Evolutionary conservation across 2,888 invertebrate genomes (phyloP).

Genomic region (Drosophila paramelanica): DNA sequence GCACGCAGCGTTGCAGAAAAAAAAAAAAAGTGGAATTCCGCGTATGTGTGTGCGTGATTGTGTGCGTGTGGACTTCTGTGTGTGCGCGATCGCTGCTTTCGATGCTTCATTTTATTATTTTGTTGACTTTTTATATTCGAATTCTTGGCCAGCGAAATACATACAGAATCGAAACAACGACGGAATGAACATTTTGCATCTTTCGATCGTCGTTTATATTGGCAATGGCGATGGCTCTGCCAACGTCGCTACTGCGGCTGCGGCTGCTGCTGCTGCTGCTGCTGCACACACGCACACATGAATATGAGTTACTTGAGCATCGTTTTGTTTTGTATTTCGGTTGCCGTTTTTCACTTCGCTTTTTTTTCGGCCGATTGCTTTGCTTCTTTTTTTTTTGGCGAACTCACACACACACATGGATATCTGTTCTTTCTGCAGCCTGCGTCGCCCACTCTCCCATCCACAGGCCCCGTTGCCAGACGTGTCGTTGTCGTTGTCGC

Average conservation of each 20-base stretch:
- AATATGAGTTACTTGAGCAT: conserved; percentile 74
- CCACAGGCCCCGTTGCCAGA: conserved; percentile 43
- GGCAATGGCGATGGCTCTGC: conserved; percentile 58
- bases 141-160: conserved; percentile 63
- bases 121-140: conserved; percentile 72
- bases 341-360: conserved; percentile 43
- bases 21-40: conserved; percentile 55
- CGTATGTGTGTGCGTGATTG: conserved; percentile 24
- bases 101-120: conserved; percentile 79
- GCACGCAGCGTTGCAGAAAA: conserved; percentile 75
- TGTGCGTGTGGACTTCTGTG: conserved; percentile 22
- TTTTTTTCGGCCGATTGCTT: conserved; percentile 45
- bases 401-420: conserved; percentile 53
- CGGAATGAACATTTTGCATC: conserved; percentile 80
- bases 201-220: conserved; percentile 78
- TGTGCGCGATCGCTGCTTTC: conserved; percentile 67
- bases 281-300: conserved; percentile 39
- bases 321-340: conserved; percentile 69
- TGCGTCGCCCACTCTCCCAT: conserved; percentile 61
- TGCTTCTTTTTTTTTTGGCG: conserved; percentile 54
- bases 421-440: conserved; percentile 62
- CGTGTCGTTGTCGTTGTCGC: conserved; percentile 51
- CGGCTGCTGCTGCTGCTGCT: conserved; percentile 36
- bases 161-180: conserved; percentile 65
- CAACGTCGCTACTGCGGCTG: conserved; percentile 37